Evolutionary conservation across 2,888 invertebrate genomes (phyloP), one percentile per base, ranked within the genome.

Genomic region (Chromoteleia sp.): DNA sequence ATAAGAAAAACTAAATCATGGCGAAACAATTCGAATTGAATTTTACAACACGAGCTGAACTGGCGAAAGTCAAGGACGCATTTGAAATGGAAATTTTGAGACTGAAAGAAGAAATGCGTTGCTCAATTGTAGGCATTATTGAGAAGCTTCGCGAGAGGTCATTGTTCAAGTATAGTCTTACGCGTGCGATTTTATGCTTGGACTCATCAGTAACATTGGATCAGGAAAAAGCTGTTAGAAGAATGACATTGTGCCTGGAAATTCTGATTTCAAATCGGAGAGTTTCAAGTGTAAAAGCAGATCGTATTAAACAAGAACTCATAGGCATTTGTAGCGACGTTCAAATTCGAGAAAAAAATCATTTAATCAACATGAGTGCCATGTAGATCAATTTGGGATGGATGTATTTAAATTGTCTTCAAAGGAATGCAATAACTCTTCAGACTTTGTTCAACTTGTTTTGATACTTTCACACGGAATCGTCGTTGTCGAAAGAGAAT

Each of bases 391-490:
- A 19, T 67, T 76, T 67, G 67, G 67, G 67, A 29, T 67, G 15
- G 15, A 65, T 12, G 21, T 10, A 1, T 17, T 45, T 3, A 58
- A 67, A 67, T 17, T 52, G 15, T 59, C 19, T n/a, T 2, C 30
- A 10, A 75, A 25, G 17, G 1, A 10, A 6, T 65, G 56, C 17
- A 25, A 15, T 6, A 54, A 75, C 12, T 74, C 80, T 33, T 14
- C 29, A 17, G 43, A 67, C 33, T 85, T 83, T 39, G 8, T 82
- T 2, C 41, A 82, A 67, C 15, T 52, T 2, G 43, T 84, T 45
- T 61, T 85, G 4, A 83, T 81, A 56, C 8, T 85, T 41, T 84
- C 77, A 2, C 82, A 85, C 30, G 85, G 83, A 29, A 84, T 85
- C 54, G 85, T 84, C 6, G 45, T 48, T 56, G 59, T 85, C 6